Conservation (phyloP, 92 coral and sea anemone species). For the Epizoanthus fatuus region DNA sequence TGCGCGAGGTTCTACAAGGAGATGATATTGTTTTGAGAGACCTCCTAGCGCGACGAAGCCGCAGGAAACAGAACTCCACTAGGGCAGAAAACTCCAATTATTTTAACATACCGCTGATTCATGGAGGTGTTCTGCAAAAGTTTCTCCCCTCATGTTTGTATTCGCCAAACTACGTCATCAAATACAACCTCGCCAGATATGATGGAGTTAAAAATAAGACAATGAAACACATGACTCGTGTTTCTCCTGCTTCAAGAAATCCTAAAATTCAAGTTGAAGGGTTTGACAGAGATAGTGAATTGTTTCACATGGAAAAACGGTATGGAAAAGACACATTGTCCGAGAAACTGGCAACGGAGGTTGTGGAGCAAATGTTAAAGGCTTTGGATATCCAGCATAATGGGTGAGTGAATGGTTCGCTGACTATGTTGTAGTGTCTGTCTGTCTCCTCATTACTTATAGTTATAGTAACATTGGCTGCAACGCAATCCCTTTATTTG, state of each 20-base stretch:
- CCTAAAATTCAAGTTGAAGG: neutral
- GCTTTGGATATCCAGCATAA: neutral
- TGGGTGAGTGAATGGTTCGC: neutral
- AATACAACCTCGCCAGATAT: neutral
- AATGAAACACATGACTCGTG: neutral
- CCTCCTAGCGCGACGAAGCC: neutral
- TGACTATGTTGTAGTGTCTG: no score
- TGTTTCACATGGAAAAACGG: neutral
- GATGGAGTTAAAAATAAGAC: neutral
- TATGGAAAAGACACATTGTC: neutral
- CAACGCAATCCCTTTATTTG: no score
- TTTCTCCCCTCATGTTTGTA: neutral
- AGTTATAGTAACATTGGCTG: no score
- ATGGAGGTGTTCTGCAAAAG: neutral
- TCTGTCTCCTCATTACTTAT: no score
- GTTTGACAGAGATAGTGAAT: neutral
- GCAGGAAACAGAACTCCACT: neutral
- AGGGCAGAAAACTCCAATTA: neutral
- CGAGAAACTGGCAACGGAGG: conserved; percentile 7
- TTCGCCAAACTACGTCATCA: neutral
- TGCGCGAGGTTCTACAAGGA: neutral
- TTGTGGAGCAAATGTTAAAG: neutral
- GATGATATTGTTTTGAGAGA: neutral
- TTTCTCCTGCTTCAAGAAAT: neutral
- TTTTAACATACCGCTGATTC: neutral